phyloP scores from a whole-genome alignment of 2,888 invertebrate genomes.

The Hydrotaea diabolus region DNA sequence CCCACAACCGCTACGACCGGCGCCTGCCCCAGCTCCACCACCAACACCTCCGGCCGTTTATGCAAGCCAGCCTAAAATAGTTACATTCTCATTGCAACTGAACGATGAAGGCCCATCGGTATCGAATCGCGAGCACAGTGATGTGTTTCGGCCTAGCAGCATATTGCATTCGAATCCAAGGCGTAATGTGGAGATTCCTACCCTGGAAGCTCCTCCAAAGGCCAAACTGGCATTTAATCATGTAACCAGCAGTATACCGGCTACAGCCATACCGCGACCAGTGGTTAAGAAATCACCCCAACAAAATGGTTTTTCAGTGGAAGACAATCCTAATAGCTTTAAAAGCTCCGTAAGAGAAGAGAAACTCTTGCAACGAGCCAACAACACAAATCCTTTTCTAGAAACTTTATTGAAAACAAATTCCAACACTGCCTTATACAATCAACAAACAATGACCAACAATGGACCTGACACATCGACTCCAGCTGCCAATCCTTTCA shows the following conservation, averaged over 20 bases:
- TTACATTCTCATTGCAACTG: conserved; percentile 74
- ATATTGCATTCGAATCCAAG: conserved; percentile 44
- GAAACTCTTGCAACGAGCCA: conserved; percentile 54
- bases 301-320: conserved; percentile 71
- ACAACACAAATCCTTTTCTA: conserved; percentile 77
- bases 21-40: conserved; percentile 81
- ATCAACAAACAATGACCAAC: conserved; percentile 63
- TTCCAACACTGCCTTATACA: conserved; percentile 70
- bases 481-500: conserved; percentile 52
- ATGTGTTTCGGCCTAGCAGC: conserved; percentile 50
- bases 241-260: conserved; percentile 62
- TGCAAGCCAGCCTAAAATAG: conserved; percentile 73
- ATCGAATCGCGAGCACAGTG: conserved; percentile 37
- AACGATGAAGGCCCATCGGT: conserved; percentile 55
- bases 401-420: conserved; percentile 72
- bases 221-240: conserved; percentile 71
- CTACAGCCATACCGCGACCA: conserved; percentile 78
- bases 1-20: conserved; percentile 85
- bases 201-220: conserved; percentile 74
- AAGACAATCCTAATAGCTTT: conserved; percentile 59
- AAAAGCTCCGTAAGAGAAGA: conserved; percentile 52
- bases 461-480: conserved; percentile 30
- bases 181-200: conserved; percentile 37
- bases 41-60: conserved; percentile 64
- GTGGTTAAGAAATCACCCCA: conserved; percentile 77